These are phyloP conservation scores for Nyctereutes procyonoides DNA, from an alignment of 2,113 vertebrate species.

Conservation along the genomic window DNA sequence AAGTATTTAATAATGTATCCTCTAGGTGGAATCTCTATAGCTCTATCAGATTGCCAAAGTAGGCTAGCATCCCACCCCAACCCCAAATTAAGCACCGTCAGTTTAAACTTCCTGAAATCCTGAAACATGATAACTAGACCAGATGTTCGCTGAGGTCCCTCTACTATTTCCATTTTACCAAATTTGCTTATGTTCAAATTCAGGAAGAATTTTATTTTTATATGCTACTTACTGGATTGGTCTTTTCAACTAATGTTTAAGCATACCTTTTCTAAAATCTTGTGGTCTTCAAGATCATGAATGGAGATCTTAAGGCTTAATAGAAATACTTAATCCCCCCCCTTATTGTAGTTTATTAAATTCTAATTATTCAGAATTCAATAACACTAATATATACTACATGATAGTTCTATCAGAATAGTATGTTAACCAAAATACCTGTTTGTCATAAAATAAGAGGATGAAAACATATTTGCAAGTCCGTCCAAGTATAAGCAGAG, in stretches of 20 bases:
- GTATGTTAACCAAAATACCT: neutral
- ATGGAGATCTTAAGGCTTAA: neutral
- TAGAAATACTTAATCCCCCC: neutral
- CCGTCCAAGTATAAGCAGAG: neutral
- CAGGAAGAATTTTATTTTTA: neutral
- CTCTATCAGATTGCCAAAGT: neutral
- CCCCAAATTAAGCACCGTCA: neutral
- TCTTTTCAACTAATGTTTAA: neutral
- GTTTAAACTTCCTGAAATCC: conserved; percentile 34
- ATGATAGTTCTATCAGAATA: neutral
- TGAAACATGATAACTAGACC: neutral
- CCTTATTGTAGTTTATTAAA: neutral
- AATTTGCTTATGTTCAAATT: neutral
- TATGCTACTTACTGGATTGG: neutral
- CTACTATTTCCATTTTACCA: neutral
- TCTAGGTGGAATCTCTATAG: neutral
- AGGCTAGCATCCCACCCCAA: neutral
- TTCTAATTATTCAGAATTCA: conserved; percentile 4
- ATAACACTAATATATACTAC: neutral
- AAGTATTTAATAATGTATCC: neutral
- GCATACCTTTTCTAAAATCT: neutral
- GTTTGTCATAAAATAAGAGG: neutral
- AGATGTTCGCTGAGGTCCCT: neutral
- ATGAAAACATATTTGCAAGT: neutral
- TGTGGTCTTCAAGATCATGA: neutral